Evolutionary conservation across 2,113 vertebrate genomes (phyloP), one percentile per base, ranked within the genome.

Genomic region (Pithys albifrons): DNA sequence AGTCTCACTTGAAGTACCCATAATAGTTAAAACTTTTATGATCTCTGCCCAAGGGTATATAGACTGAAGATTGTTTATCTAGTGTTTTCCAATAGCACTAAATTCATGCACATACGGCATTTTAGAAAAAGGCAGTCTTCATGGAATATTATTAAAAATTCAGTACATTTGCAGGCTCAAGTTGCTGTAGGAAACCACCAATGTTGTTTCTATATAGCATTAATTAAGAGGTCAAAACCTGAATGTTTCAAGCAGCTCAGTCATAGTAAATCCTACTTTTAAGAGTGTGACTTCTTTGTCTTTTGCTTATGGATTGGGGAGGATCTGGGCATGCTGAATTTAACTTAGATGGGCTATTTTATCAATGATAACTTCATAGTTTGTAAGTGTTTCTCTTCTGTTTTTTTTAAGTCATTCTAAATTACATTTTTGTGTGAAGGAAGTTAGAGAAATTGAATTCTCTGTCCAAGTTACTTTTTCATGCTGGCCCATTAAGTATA

Each of bases 321-420:
- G 22, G 20, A 62, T 65, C 59, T 84, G 29, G 29, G 7, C 10
- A 12, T 59, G 59, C 29, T 93, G 72, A 59, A 85, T 59, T 69
- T 19, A 82, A 22, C 41, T 48, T 52, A 66, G 57, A 41, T 55
- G 52, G 28, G 39, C 28, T 86, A 5, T 91, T 89, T 91, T 79
- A 27, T 54, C 55, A 76, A 23, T 77, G 37, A 10, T 70, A 61
- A 58, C 37, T 73, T 91, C 37, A 64, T 58, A 55, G 37, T 29
- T 77, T 70, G 4, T 59, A 48, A 85, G 18, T 81, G 45, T 72
- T 92, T 93, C 39, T 92, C 15, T 17, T 85, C 29, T 86, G n/a
- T 17, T 86, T 95, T 95, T 94, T 86, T 45, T 78, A 83, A 66
- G 52, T 61, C 33, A 61, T 74, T 90, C 61, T 81, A 81, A 84